Conservation (phyloP, 2,797 vertebrate species). For the Syngnathus rostellatus region DNA sequence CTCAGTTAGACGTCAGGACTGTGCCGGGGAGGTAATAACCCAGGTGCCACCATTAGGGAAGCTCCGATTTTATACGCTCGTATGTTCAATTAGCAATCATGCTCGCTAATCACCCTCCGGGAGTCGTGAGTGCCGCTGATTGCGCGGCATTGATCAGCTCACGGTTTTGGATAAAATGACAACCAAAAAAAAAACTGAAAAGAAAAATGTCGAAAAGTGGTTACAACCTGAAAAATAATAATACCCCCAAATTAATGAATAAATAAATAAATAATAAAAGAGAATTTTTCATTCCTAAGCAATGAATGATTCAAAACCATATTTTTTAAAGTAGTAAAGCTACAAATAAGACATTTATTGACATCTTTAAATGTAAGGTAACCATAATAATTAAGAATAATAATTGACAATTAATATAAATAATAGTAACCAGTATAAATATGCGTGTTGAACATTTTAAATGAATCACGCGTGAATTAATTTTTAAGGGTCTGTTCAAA, state of each 20-base stretch:
- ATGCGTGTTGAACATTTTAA: constrained; percentile 44
- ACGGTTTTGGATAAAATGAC: background rate
- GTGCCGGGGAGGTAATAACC: background rate
- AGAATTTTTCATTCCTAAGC: constrained; percentile 66
- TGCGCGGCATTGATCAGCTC: background rate
- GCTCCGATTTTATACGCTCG: constrained; percentile 9
- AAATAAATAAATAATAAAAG: no score
- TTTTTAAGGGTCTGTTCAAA: background rate
- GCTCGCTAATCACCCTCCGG: constrained; percentile 3
- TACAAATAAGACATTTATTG: constrained; percentile 40
- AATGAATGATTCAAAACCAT: constrained; percentile 46
- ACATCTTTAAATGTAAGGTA: constrained; percentile 22
- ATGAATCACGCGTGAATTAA: constrained; percentile 29
- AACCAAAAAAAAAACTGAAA: no score
- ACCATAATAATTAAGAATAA: constrained; percentile 37
- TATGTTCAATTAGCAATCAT: constrained; percentile 17
- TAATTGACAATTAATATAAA: constrained; percentile 75
- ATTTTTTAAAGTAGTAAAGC: constrained; percentile 29
- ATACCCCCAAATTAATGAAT: no score
- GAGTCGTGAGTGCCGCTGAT: background rate
- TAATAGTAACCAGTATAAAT: constrained; percentile 60
- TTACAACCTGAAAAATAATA: no score
- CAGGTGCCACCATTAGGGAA: constrained; percentile 12
- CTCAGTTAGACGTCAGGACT: no score
- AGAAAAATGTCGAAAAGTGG: no score